These are phyloP conservation scores for Scrobipalpa atriplicella DNA, from an alignment of 2,888 invertebrate genomes.

Conservation along the genomic window DNA sequence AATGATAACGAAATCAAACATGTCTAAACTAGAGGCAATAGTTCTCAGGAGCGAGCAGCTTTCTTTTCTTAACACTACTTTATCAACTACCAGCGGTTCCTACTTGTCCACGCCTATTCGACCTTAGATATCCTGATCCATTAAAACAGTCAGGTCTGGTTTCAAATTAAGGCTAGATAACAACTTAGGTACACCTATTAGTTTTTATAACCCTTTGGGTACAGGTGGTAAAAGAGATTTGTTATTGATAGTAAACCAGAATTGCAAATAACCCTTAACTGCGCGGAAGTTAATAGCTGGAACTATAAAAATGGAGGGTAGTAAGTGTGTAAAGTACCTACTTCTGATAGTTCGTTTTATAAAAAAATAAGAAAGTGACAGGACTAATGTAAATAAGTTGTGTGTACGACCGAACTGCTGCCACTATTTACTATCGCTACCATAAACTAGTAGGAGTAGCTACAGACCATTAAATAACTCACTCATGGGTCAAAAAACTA, in stretches of 20 bases:
- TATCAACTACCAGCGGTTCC: neutral
- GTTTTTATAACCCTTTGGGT: neutral
- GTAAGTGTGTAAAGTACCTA: no score
- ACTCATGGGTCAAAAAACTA: conserved; percentile 17
- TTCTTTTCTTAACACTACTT: neutral
- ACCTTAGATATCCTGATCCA: conserved; percentile 10
- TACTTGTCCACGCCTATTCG: neutral
- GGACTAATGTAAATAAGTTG: no score
- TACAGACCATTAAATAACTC: neutral
- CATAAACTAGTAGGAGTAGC: neutral
- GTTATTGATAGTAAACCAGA: neutral
- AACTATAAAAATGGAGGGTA: conserved; percentile 2
- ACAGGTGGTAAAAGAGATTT: neutral
- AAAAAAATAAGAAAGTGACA: neutral
- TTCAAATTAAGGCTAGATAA: neutral
- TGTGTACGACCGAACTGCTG: no score
- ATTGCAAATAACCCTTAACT: neutral
- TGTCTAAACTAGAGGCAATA: neutral
- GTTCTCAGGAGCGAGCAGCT: neutral
- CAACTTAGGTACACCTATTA: neutral
- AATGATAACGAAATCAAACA: neutral
- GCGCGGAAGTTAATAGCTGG: neutral
- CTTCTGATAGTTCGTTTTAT: neutral
- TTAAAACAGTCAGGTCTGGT: neutral
- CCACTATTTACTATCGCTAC: neutral